These are phyloP conservation scores for Gryllus longicercus DNA, from an alignment of 2,888 invertebrate species.

Conservation along the genomic window DNA sequence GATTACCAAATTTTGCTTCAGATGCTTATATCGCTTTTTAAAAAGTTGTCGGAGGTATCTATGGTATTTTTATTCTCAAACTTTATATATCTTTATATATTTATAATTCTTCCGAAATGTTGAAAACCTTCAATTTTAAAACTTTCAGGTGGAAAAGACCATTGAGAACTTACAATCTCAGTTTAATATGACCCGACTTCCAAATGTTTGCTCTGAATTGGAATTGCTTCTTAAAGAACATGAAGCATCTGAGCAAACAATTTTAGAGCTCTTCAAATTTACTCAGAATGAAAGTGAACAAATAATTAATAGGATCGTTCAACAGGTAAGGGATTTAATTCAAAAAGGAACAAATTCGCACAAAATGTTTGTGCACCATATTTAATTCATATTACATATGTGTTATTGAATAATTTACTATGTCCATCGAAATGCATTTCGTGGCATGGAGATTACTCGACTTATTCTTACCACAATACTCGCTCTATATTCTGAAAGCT, in stretches of 20 bases:
- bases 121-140: slow-evolving; percentile 28
- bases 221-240: slow-evolving; percentile 60
- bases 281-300: slow-evolving; percentile 65
- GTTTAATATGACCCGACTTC: slow-evolving; percentile 46
- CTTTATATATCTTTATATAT: no score
- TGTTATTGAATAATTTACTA: no score
- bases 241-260: slow-evolving; percentile 60
- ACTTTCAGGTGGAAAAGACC: slow-evolving; percentile 55
- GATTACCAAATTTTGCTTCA: slow-evolving; percentile 70
- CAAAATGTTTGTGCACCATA: background rate
- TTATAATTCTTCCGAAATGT: slow-evolving; percentile 25
- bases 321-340: slow-evolving; percentile 49
- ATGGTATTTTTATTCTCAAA: slow-evolving; percentile 5
- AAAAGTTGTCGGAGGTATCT: slow-evolving; percentile 58
- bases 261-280: slow-evolving; percentile 63
- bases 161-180: slow-evolving; percentile 57
- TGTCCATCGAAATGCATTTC: no score
- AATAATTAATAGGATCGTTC: slow-evolving; percentile 63
- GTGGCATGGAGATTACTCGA: no score
- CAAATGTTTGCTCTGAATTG: slow-evolving; percentile 51
- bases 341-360: background rate
- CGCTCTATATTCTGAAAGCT: no score
- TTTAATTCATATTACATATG: no score
- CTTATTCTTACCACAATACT: no score
- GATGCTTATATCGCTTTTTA: slow-evolving; percentile 67